These are phyloP conservation scores for Galeopterus variegatus DNA, from an alignment of 2,113 vertebrate species.

Conservation along the genomic window DNA sequence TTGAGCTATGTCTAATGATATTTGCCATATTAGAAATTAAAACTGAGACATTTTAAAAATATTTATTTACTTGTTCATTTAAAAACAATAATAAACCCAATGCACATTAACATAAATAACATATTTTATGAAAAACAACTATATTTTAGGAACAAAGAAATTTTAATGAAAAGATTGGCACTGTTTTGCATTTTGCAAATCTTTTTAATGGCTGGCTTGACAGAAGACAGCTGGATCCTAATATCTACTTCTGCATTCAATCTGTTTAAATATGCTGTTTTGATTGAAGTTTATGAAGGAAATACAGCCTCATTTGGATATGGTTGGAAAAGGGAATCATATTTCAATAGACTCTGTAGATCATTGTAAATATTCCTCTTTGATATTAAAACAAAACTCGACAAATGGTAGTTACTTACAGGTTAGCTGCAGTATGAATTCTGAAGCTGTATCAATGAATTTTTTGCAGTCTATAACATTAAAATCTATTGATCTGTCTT, in stretches of 20 bases:
- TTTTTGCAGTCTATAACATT: background rate
- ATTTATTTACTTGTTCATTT: conserved; percentile 30
- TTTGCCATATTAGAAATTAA: background rate
- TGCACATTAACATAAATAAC: background rate
- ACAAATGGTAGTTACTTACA: background rate
- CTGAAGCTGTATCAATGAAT: background rate
- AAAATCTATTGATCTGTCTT: background rate
- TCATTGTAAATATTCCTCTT: background rate
- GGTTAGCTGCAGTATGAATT: background rate
- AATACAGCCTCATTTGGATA: background rate
- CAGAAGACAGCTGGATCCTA: background rate
- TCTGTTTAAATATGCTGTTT: background rate
- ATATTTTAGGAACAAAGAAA: background rate
- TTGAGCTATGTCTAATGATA: background rate
- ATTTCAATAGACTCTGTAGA: background rate
- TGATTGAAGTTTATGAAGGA: background rate
- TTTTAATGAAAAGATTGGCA: conserved; percentile 12
- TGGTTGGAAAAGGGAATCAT: background rate
- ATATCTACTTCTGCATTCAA: background rate
- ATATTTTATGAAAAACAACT: conserved; percentile 15
- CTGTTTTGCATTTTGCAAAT: conserved; percentile 28
- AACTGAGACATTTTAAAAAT: background rate
- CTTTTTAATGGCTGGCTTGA: conserved; percentile 3
- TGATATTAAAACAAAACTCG: background rate
- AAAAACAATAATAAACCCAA: background rate